Percentiles rank a stretch among this genome's conserved stretches.
phyloP scores from a whole-genome alignment of 2,113 vertebrate genomes.

The Anolis carolinensis region DNA sequence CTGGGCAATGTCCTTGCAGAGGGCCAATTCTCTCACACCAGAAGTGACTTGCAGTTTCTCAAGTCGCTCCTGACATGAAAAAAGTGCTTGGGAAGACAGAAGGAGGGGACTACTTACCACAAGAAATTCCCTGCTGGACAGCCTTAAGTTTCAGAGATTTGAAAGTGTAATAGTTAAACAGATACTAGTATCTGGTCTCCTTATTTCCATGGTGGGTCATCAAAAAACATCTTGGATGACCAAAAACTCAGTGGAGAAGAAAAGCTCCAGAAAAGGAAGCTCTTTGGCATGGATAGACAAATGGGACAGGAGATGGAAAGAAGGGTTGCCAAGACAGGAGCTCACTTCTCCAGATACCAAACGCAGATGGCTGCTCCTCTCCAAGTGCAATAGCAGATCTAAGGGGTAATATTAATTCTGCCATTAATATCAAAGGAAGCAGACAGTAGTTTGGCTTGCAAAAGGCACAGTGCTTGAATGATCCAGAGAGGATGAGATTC shows the following conservation, averaged over 20 bases:
- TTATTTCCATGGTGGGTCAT: no score
- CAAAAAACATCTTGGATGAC: background rate
- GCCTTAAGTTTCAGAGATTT: no score
- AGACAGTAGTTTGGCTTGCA: background rate
- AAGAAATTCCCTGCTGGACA: no score
- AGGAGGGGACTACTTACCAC: no score
- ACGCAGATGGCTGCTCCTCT: background rate
- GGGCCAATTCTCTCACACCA: no score
- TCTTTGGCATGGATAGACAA: background rate
- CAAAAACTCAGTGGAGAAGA: background rate
- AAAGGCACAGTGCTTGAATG: background rate
- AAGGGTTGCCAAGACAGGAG: conserved; percentile 11
- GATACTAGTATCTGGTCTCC: no score
- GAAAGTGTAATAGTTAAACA: no score
- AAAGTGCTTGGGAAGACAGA: no score
- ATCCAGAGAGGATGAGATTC: background rate
- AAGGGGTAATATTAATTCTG: background rate
- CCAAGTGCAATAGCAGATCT: background rate
- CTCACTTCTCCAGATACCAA: background rate
- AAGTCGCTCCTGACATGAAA: no score
- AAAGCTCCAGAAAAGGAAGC: background rate
- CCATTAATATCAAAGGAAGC: background rate
- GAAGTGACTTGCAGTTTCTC: no score
- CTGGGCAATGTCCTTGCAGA: no score
- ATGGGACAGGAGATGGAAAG: background rate